These are phyloP conservation scores for Caerostris darwini DNA, from an alignment of 1,140 invertebrate genomes.

Conservation along the genomic window DNA sequence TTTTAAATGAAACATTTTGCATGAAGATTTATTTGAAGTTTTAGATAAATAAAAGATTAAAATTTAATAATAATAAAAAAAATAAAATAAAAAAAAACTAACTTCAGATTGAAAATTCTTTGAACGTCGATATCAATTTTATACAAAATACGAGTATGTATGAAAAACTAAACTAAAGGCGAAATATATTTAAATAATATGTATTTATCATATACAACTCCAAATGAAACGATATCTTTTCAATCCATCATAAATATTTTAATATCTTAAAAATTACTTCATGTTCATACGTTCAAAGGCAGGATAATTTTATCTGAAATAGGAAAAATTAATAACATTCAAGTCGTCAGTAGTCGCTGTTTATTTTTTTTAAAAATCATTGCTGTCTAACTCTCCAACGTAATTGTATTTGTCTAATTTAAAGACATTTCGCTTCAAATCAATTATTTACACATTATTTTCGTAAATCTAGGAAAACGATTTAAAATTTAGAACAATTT, in stretches of 20 bases:
- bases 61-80: no score
- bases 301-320: neutral
- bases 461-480: neutral
- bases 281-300: neutral
- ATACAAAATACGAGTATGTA: no score
- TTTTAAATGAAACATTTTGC: no score
- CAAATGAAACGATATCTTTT: neutral
- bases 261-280: neutral
- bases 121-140: no score
- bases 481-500: conserved; percentile 23
- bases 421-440: neutral
- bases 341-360: neutral
- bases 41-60: no score
- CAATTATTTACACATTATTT: neutral
- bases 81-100: no score
- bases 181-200: no score
- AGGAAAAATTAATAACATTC: neutral
- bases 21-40: no score
- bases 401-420: neutral
- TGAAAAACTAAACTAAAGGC: no score
- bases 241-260: neutral
- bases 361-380: conserved; percentile 3
- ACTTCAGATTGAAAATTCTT: no score
- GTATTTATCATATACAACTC: no score
- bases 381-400: neutral